Base-by-base conservation (phyloP, 2,113 vertebrate genomes). In the Athene cunicularia region DNA sequence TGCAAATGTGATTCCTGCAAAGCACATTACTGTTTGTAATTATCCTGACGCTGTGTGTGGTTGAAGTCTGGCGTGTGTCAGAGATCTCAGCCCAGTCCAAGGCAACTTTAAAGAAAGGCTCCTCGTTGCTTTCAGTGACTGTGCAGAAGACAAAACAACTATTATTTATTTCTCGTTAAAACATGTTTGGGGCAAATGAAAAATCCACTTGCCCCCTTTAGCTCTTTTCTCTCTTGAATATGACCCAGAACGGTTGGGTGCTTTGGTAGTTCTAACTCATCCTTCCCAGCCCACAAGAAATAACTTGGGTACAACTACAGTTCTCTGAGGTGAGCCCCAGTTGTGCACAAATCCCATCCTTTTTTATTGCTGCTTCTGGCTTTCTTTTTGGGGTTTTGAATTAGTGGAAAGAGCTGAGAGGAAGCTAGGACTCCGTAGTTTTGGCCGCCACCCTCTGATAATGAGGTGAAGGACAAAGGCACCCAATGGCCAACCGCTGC, bases 401-500 rank as follows among this genome's bases (percentile, higher is more conserved):
- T 35, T 22, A 47, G 37, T 41, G 56, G 35, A 37, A 90, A 32
- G n/a, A 74, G 30, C 75, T 70, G 60, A 93, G 56, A 32, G 30
- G 56, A 66, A 50, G 27, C 12, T 37, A 50, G 19, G 9, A 23
- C 20, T 56, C 68, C 9, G 1, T 3, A 5, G 33, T 20, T 75
- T 37, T 59, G 52, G 22, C 41, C 1, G 0, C 39, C 1, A 0
- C 39, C 22, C 13, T 73, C 55, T 76, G 68, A 19, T 37, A 47
- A 5, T 2, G 15, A 24, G 30, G 2, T 67, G 47, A 85, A 85
- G 60, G 47, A 11, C 79, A 52, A 88, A 86, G 75, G 7, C 27
- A 24, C 9, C 37, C 7, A 1, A 1, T 5, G 63, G 26, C 55
- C 75, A 68, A 68, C 6, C 0, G 0, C 33, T 63, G 17, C 43